Percentiles rank a stretch among this genome's conserved stretches.
phyloP scores from a whole-genome alignment of 2,888 invertebrate genomes.

The Dolomedes plantarius region DNA sequence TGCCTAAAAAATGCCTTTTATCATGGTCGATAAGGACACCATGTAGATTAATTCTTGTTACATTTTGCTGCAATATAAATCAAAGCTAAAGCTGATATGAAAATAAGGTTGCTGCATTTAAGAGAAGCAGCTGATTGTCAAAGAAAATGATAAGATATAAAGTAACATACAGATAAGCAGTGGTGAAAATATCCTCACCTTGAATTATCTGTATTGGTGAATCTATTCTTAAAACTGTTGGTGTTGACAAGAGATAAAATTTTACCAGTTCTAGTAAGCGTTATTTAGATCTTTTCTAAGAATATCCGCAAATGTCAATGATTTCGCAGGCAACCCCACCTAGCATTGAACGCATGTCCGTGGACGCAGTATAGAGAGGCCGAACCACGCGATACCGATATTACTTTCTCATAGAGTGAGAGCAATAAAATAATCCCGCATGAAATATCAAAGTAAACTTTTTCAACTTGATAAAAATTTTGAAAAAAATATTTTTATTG shows the following conservation, averaged over 20 bases:
- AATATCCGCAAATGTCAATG: conserved; percentile 20
- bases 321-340: neutral
- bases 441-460: neutral
- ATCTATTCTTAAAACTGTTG: conserved; percentile 35
- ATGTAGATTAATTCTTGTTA: no score
- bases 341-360: neutral
- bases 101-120: no score
- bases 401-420: conserved; percentile 20
- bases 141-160: neutral
- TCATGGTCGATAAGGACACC: no score
- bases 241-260: conserved; percentile 25
- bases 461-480: no score
- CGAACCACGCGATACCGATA: conserved; percentile 36
- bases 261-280: neutral
- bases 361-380: conserved; percentile 10
- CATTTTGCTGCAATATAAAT: no score
- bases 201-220: conserved; percentile 18
- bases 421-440: conserved; percentile 57
- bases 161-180: neutral
- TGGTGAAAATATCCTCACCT: conserved; percentile 45
- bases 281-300: conserved; percentile 25
- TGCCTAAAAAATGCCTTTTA: no score
- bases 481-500: no score
- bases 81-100: no score
- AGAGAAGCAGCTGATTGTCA: conserved; percentile 21